Base-by-base conservation (phyloP, 2,113 vertebrate species). In the Oncorhynchus clarkii region DNA sequence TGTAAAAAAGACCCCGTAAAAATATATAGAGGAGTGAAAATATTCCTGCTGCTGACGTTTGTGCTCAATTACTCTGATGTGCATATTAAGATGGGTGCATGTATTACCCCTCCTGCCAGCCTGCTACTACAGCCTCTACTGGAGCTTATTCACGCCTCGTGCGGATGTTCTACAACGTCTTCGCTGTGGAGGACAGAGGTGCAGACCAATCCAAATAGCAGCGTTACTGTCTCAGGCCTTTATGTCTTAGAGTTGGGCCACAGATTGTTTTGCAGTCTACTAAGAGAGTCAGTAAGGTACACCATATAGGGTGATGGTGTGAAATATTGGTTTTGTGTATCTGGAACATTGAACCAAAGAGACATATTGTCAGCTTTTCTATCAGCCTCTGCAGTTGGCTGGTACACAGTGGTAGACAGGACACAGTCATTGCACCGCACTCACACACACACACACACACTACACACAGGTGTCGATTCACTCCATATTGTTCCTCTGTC, bases 31-130 rank as follows among this genome's bases (percentile, higher is more conserved):
- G 65, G 48, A 77, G 71, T 67, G 68, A 54, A 75, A 72, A 31
- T 78, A 64, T 69, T 70, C 13, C 73, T n/a, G 60, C 68, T 48
- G 51, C 71, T 73, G 74, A 72, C 60, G 67, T 76, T 82, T 79
- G 70, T 72, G 73, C 81, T 79, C 77, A 76, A 73, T 79, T 82
- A 82, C 65, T 60, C 70, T 76, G 75, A 82, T 79, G 73, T 73
- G 77, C 51, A 67, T 74, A 73, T 79, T 82, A 73, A 64, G 77
- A 24, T 3, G 24, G 24, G 16, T 64, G 73, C 54, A 27, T 16
- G 62, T 54, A 45, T 59, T 73, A 67, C 68, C 75, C 31, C 64
- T 68, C 75, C 72, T 72, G 77, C 77, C 70, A 75, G 71, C 70
- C 49, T 64, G 77, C 71, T 49, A 70, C 69, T 2, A 64, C 60